Evolutionary conservation across 2,888 invertebrate genomes (phyloP).

Genomic region (Protophormia terraenovae): DNA sequence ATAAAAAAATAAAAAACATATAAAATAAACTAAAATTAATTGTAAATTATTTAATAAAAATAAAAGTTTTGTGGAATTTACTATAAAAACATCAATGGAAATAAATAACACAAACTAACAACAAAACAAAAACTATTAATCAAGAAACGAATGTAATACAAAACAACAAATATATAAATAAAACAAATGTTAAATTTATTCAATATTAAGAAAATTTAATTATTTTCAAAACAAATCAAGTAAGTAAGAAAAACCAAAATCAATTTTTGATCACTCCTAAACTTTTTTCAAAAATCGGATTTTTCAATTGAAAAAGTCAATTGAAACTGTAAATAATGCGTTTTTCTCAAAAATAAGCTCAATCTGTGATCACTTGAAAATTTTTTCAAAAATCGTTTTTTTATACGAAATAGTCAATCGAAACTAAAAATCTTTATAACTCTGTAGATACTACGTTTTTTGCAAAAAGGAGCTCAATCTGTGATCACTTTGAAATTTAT

Average conservation of each 20-base stretch:
- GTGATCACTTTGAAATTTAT: too few relatives aligned
- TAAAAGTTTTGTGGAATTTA: conserved; percentile 37
- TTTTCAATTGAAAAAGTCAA: too few relatives aligned
- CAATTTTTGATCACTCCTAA: too few relatives aligned
- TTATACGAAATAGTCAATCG: too few relatives aligned
- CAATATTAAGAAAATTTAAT: background rate
- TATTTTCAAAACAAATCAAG: background rate
- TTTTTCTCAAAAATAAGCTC: too few relatives aligned
- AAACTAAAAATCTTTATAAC: too few relatives aligned
- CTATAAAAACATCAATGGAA: background rate
- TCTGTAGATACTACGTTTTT: too few relatives aligned
- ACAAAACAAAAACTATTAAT: conserved; percentile 57
- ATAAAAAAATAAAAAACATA: background rate
- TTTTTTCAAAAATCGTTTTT: too few relatives aligned
- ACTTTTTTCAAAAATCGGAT: too few relatives aligned
- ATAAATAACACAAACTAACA: conserved; percentile 11
- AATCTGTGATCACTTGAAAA: too few relatives aligned
- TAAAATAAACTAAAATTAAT: conserved; percentile 33
- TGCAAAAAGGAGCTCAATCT: too few relatives aligned
- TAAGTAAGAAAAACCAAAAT: background rate
- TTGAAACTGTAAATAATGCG: too few relatives aligned
- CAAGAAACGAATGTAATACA: conserved; percentile 64
- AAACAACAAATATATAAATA: conserved; percentile 56
- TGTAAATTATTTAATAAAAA: conserved; percentile 54
- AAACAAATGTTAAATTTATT: conserved; percentile 50